A percentile compares a stretch with the other conserved stretches of the same genome.
Evolutionary conservation across 2,113 vertebrate genomes (phyloP).

Genomic region (Rana temporaria): DNA sequence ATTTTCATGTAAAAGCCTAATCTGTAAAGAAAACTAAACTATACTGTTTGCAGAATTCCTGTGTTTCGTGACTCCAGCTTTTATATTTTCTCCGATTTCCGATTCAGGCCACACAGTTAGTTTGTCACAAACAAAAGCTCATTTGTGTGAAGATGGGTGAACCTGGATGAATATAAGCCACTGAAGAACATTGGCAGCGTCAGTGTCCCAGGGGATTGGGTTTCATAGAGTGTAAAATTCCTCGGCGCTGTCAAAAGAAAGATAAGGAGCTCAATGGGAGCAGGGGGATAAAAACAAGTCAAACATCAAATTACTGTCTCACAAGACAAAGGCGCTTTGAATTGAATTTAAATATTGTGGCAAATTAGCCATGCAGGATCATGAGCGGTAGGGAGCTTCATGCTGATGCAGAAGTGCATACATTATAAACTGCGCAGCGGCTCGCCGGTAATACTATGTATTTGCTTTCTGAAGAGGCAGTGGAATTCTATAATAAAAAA

Average conservation of each 20-base stretch:
- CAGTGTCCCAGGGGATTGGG: slow-evolving; percentile 34
- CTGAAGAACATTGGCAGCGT: slow-evolving; percentile 15
- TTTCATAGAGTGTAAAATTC: slow-evolving; percentile 47
- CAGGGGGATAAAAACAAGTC: slow-evolving; percentile 11
- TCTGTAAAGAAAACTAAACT: no score
- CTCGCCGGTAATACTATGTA: background rate
- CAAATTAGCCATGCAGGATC: slow-evolving; percentile 40
- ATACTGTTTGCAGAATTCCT: no score
- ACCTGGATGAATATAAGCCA: slow-evolving; percentile 26
- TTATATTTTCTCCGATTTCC: background rate
- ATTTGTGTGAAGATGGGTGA: slow-evolving; percentile 34
- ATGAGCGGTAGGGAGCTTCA: slow-evolving; percentile 19
- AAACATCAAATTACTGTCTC: slow-evolving; percentile 34
- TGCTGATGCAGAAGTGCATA: slow-evolving; percentile 8
- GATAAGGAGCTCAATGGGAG: slow-evolving; percentile 47
- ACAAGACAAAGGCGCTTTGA: slow-evolving; percentile 31
- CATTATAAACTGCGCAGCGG: background rate
- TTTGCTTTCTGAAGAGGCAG: background rate
- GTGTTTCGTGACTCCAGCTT: background rate
- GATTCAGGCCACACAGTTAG: background rate
- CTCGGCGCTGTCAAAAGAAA: slow-evolving; percentile 41
- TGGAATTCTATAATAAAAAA: background rate
- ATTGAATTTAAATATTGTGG: slow-evolving; percentile 19
- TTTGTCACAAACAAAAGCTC: slow-evolving; percentile 8
- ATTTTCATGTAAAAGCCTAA: no score